Evolutionary conservation across 2,113 vertebrate species (phyloP), one percentile per base, ranked within the genome.

Genomic region (Rana temporaria): DNA sequence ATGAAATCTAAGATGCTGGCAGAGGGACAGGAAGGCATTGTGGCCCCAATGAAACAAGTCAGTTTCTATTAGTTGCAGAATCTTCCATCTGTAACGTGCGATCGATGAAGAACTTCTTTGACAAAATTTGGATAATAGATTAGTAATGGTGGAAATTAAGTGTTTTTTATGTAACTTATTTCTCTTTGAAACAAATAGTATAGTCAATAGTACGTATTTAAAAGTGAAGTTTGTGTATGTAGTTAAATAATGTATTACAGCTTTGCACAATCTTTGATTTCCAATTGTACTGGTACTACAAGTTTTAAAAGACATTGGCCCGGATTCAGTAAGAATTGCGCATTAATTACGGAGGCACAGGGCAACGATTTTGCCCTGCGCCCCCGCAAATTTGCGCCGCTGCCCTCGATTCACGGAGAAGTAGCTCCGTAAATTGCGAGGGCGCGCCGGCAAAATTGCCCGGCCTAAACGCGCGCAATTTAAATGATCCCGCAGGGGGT

Each of bases 61-160:
- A 42, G 59, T 86, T 90, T 89, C 88, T 89, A 74, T 89, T 88
- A 85, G 82, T 69, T 85, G 55, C 76, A 67, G 32, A 84, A 63
- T 22, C 26, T 86, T 34, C 32, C n/a, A 75, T 70, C 75, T 79
- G 72, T 86, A 85, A 53, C 82, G 24, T 56, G 78, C 5, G 81
- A 9, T 85, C 59, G 56, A 64, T 76, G 12, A 17, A 84, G 52
- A 87, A 78, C 84, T 77, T 86, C 52, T 85, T 71, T 86, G 72
- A 85, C 66, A 88, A 84, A 85, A 85, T 82, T 84, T 85, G 74
- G 75, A 34, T 89, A 82, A 88, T 86, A 22, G 24, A 57, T 88
- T 85, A 84, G 34, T 84, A 73, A 32, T 30, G 65, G 17, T 84
- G 83, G 59, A 77, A 86, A 67, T 77, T 73, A 85, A 84, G 75